A percentile compares a stretch with the other conserved stretches of the same genome.
Conservation (phyloP, 1,140 invertebrate species). For the Euwallacea fornicatus region DNA sequence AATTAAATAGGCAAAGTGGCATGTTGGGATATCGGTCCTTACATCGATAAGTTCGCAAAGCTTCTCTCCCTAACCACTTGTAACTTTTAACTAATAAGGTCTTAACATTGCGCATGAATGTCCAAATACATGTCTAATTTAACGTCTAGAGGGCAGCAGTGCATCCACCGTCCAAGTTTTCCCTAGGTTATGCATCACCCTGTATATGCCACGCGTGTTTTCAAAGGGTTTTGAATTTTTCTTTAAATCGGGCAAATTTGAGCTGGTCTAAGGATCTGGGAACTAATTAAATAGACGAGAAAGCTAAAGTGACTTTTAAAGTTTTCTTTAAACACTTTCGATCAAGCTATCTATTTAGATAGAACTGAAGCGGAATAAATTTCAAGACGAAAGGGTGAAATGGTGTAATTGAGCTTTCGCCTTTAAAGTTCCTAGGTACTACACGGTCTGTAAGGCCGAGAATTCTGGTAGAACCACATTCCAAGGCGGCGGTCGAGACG, state of each 20-base stretch:
- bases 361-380: background rate
- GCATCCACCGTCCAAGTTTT: no score
- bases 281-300: conserved; percentile 12
- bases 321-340: background rate
- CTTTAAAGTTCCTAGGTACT: conserved; percentile 32
- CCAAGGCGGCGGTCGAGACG: conserved; percentile 35
- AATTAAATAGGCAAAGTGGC: no score
- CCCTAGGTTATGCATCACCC: no score
- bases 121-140: no score
- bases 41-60: no score
- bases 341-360: background rate
- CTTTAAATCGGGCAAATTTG: background rate
- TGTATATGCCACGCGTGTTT: background rate
- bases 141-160: no score
- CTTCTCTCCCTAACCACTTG: no score
- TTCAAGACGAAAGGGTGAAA: conserved; percentile 23
- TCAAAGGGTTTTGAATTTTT: background rate
- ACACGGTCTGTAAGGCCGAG: conserved; percentile 33
- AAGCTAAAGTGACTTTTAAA: conserved; percentile 5
- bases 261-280: background rate
- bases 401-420: conserved; percentile 37
- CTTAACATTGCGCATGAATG: no score
- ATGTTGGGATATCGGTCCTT: no score
- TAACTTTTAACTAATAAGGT: no score
- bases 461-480: conserved; percentile 40